Evolutionary conservation across 2,113 vertebrate species (phyloP), one percentile per base, ranked within the genome.

Genomic region (Erpornis zantholeuca): DNA sequence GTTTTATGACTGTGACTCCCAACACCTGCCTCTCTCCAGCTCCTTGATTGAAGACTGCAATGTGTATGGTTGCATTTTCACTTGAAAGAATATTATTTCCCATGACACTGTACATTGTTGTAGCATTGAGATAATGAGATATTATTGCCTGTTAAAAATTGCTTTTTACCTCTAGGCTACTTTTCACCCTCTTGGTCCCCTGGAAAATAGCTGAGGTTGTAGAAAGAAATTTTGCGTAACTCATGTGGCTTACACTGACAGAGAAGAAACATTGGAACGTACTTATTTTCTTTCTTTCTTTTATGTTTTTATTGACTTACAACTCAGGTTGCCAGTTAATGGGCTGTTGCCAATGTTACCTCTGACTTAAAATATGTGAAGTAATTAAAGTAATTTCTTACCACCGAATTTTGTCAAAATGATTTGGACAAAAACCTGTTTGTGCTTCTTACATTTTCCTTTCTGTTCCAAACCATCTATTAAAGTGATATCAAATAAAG

Each of bases 321-420:
- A 53, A 18, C 35, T 63, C 4, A 6, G 31, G n/a, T 82, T 7
- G 10, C 49, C 86, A 94, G 52, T 91, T 97, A 92, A 80, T 61
- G 60, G 24, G 21, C 44, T 61, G 31, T 75, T 64, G 72, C 80
- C 82, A 92, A 69, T 96, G 88, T 92, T 88, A 64, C 23, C 29
- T 87, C 92, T 90, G 83, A 92, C 77, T 86, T 88, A 64, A 94
- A 96, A 82, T 81, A 94, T 53, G 38, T 83, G 65, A 95, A 86
- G 52, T 40, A 64, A 65, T 61, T 95, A 72, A 79, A 86, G 66
- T 54, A 31, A 65, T 70, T 83, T 90, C n/a, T 86, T 49, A 61
- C 15, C 40, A 42, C 15, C 73, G 49, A 60, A 19, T 94, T 94
- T 47, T 77, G 24, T 92, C 73, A 82, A 87, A 75, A 75, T 70